Percentiles rank a stretch among this genome's conserved stretches.
phyloP scores from a whole-genome alignment of 2,888 invertebrate species.

The Eulithis testata region DNA sequence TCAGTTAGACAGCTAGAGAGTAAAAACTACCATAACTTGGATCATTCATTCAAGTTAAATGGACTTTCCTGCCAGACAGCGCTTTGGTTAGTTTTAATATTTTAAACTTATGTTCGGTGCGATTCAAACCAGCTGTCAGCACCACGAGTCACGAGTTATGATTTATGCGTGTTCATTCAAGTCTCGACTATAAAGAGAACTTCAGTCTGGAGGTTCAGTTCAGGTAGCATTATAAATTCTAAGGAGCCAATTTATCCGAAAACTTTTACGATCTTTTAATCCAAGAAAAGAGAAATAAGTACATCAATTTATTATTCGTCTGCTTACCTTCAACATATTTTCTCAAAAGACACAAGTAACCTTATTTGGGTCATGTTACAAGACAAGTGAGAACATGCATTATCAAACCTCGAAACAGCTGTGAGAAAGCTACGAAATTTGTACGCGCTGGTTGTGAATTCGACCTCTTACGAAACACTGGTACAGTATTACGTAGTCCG shows the following conservation, averaged over 20 bases:
- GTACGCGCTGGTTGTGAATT: constrained; percentile 46
- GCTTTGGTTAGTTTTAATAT: constrained; percentile 15
- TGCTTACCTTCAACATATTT: no score
- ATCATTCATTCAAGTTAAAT: constrained; percentile 14
- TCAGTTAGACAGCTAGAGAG: constrained; percentile 10
- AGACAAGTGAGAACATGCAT: constrained; percentile 16
- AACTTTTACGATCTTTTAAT: neutral
- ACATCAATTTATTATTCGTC: no score
- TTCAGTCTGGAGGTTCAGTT: constrained; percentile 15
- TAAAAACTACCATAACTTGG: constrained; percentile 8
- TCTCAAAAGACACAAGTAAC: neutral
- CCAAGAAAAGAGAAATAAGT: constrained; percentile 16
- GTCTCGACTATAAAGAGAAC: constrained; percentile 20
- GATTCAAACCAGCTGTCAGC: constrained; percentile 21
- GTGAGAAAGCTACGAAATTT: constrained; percentile 52
- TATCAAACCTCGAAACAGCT: constrained; percentile 36
- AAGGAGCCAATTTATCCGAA: neutral
- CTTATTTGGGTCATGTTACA: neutral
- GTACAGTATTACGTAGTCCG: constrained; percentile 45
- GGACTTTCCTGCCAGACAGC: neutral
- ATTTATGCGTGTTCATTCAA: constrained; percentile 26
- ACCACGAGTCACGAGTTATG: constrained; percentile 22
- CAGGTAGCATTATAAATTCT: neutral
- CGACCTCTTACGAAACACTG: constrained; percentile 52
- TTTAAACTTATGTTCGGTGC: constrained; percentile 11